Evolutionary conservation across 1,140 invertebrate species (phyloP), one percentile per base, ranked within the genome.

Genomic region (Trichomalopsis sarcophagae): DNA sequence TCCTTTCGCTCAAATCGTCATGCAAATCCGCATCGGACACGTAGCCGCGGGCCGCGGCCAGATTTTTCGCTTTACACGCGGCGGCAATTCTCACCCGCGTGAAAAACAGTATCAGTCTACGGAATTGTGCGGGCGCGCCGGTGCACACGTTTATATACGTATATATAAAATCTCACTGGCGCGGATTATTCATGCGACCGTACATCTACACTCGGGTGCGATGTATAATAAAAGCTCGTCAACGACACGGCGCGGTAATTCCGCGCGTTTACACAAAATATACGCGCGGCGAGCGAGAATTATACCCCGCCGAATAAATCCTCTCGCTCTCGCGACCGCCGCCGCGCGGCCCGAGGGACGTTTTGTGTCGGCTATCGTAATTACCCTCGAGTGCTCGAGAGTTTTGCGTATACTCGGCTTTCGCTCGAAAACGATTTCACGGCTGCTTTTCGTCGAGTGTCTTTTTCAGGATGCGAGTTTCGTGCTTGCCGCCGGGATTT

Each of bases 161-260:
- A 21, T 33, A 40, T 80, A 36, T 33, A 73, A 73, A 73, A 81
- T 47, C 23, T 36, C 9, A n/a, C 68, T 75, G 10, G 2, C n/a
- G 4, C n/a, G 80, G 80, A 81, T 81, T 81, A 81, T 81, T 81
- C 69, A 73, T 73, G 80, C 62, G 27, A n/a, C 40, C 33, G 33
- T 6, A n/a, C 17, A 75, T 44, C 6, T 69, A n/a, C 23, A 36
- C 17, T n/a, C 21, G 30, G 14, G 0, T 44, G 55, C 23, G 23
- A 71, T 71, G 69, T 71, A 71, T 68, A 78, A 80, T 80, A 69
- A 80, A 80, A 80, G 33, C 78, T 80, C 78, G 78, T 69, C 33
- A 80, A 44, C 73, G 73, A 75, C 73, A 75, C 73, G 30, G 50
- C 13, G 55, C 27, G 27, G 44, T 47, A n/a, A 17, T 2, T 44